Percentiles rank a stretch among this genome's conserved stretches.
These are phyloP conservation scores for Platycheirus albimanus DNA, from an alignment of 2,888 invertebrate species.

Conservation along the genomic window DNA sequence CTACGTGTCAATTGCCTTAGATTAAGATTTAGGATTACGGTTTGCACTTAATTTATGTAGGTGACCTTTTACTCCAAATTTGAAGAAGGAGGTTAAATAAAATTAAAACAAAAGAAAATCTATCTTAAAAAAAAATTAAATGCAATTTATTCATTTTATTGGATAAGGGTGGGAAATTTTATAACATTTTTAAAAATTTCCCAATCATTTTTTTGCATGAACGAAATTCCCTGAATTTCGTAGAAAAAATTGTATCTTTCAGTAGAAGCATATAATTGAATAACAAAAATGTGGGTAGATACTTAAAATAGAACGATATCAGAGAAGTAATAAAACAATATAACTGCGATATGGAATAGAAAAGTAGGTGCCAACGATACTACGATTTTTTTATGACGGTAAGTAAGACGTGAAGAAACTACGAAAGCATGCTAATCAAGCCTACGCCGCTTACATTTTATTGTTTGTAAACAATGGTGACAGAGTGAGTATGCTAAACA, in stretches of 20 bases:
- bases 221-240: no score
- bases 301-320: constrained; percentile 13
- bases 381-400: background rate
- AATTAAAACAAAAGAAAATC: background rate
- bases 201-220: no score
- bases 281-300: background rate
- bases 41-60: constrained; percentile 40
- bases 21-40: constrained; percentile 66
- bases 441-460: constrained; percentile 18
- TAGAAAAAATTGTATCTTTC: background rate
- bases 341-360: background rate
- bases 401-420: constrained; percentile 14
- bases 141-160: no score
- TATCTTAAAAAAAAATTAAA: background rate
- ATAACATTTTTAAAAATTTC: no score
- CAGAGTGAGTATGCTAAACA: constrained; percentile 17
- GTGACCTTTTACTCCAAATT: constrained; percentile 41
- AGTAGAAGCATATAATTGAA: background rate
- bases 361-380: constrained; percentile 24
- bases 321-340: constrained; percentile 1
- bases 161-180: no score
- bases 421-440: background rate
- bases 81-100: constrained; percentile 46
- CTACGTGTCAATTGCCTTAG: constrained; percentile 58
- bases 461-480: constrained; percentile 37